phyloP scores from a whole-genome alignment of 2,888 invertebrate species.

The Emesis russula region DNA sequence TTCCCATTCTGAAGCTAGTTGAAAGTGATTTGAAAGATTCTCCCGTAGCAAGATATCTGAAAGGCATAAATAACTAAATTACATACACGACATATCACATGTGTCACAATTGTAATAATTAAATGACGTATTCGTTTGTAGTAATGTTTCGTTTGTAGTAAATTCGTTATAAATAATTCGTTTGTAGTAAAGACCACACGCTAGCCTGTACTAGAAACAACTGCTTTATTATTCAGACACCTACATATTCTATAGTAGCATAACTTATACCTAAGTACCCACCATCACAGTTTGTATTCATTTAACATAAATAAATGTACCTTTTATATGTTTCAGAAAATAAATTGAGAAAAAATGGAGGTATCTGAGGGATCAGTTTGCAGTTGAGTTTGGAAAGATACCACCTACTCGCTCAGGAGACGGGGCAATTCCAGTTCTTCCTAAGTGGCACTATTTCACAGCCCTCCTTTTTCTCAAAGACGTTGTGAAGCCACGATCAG shows the following conservation, averaged over 20 bases:
- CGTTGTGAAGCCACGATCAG: not conserved
- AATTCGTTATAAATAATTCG: too few relatives aligned
- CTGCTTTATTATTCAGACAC: not conserved
- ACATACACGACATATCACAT: not conserved
- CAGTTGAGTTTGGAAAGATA: not conserved
- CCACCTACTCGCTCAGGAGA: constrained; percentile 1
- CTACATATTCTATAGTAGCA: constrained; percentile 15
- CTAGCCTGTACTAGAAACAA: too few relatives aligned
- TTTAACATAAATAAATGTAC: constrained; percentile 3
- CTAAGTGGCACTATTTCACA: not conserved
- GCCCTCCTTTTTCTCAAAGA: not conserved
- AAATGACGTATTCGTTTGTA: too few relatives aligned
- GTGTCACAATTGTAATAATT: too few relatives aligned
- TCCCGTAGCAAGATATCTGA: not conserved
- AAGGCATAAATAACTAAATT: not conserved
- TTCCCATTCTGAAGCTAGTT: not conserved
- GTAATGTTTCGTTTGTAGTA: not conserved
- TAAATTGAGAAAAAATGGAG: constrained; percentile 5
- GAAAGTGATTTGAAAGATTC: not conserved
- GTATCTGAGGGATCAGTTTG: constrained; percentile 2
- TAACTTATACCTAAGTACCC: constrained; percentile 15
- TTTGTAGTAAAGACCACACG: too few relatives aligned
- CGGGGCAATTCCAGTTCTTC: not conserved
- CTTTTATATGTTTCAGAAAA: constrained; percentile 6
- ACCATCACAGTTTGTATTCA: constrained; percentile 3